Base-by-base conservation (phyloP, 2,797 vertebrate genomes). In the Rhyacichthys aspro region DNA sequence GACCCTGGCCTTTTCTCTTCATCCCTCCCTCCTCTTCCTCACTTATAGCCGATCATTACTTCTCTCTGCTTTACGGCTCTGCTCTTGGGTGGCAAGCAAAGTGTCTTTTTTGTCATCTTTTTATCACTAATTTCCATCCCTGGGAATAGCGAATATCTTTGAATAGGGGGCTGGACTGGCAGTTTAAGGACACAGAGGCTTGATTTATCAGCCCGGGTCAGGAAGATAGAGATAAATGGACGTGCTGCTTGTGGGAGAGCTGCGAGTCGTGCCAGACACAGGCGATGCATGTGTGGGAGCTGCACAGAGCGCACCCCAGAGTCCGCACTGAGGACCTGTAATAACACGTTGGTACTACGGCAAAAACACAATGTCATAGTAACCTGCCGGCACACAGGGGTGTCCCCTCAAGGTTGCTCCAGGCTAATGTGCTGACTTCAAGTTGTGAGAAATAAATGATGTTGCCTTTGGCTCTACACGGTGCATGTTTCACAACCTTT, bases 141-240 rank as follows among this genome's bases (percentile, higher is more conserved):
- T 79, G 79, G 70, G 78, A 85, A 89, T 74, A 72, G 71, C 2
- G 55, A 80, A 80, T 76, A 49, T 70, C 70, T 74, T n/a, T 84
- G 76, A 83, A 85, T 84, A 63, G 81, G 59, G 10, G 54, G 54
- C 43, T 8, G 59, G 63, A 42, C 72, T 2, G 42, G 78, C 78
- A 67, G 66, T 86, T 67, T 83, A 64, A 85, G 81, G 86, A 80
- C 79, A 77, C 66, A 44, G 43, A 57, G 78, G 49, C 65, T 85
- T 86, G 84, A 87, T 90, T 89, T 87, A 91, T 88, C 75, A 69
- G 67, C 66, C 1, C 39, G 77, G 75, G 71, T 86, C 82, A 67
- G 70, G 55, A 60, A 68, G 74, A 75, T 67, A 59, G 77, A 84
- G 81, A 84, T 83, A 76, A 85, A 90, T 90, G 74, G 78, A 70